Percentiles rank a stretch among this genome's conserved stretches.
Conservation (phyloP, 2,888 invertebrate genomes). For the Hypomecis atomaria region DNA sequence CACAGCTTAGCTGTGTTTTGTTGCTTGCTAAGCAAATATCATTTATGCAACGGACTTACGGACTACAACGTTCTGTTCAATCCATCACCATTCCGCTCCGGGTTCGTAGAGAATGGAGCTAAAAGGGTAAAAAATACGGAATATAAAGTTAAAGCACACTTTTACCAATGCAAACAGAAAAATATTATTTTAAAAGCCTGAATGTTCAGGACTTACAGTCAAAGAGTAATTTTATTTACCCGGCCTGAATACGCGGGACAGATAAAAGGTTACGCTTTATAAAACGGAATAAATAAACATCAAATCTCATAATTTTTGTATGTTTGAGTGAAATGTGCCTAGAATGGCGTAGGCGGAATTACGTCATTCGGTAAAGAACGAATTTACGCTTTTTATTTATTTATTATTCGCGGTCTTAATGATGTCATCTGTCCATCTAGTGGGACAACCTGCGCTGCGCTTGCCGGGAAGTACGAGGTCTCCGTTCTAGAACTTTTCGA, state of each 20-base stretch:
- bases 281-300: slow-evolving; percentile 14
- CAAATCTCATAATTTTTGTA: neutral
- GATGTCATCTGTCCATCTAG: too few relatives aligned
- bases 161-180: slow-evolving; percentile 15
- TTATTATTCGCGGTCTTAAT: too few relatives aligned
- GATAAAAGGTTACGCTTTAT: slow-evolving; percentile 16
- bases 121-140: neutral
- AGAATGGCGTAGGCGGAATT: neutral
- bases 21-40: neutral
- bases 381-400: too few relatives aligned
- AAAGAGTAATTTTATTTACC: slow-evolving; percentile 20
- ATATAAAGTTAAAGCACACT: neutral
- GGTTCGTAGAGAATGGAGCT: neutral
- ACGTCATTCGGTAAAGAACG: neutral
- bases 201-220: slow-evolving; percentile 4
- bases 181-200: slow-evolving; percentile 14
- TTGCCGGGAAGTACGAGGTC: too few relatives aligned
- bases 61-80: too few relatives aligned
- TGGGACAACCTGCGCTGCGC: too few relatives aligned
- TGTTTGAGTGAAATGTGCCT: neutral
- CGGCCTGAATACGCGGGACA: slow-evolving; percentile 5
- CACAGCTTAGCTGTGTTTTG: neutral
- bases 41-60: neutral
- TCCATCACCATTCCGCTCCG: too few relatives aligned
- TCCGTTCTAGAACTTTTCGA: too few relatives aligned